Evolutionary conservation across 2,797 vertebrate genomes (phyloP).

Genomic region (Pseudochaenichthys georgianus): DNA sequence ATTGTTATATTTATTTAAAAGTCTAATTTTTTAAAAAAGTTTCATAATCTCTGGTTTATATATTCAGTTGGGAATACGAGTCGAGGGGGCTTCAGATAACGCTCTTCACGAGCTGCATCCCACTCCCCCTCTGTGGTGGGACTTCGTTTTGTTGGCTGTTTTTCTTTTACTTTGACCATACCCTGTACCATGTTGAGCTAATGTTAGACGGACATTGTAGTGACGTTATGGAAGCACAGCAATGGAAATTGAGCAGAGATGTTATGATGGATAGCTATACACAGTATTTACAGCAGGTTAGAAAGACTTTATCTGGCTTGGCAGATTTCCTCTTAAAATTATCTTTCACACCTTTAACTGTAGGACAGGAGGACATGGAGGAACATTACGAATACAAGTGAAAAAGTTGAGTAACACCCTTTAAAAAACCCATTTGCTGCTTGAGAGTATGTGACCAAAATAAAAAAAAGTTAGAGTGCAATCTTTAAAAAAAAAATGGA

Average conservation of each 20-base stretch:
- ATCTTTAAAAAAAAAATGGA: conserved; percentile 43
- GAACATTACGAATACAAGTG: conserved; percentile 72
- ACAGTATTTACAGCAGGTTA: conserved; percentile 81
- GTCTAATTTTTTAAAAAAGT: neutral
- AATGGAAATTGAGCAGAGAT: conserved; percentile 64
- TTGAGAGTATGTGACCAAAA: conserved; percentile 69
- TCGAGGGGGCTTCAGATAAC: conserved; percentile 31
- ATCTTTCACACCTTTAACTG: conserved; percentile 63
- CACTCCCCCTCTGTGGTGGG: conserved; percentile 29
- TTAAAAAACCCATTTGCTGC: conserved; percentile 82
- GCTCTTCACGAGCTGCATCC: conserved; percentile 42
- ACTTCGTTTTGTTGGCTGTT: conserved; percentile 41
- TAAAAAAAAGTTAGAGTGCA: conserved; percentile 45
- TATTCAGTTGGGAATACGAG: conserved; percentile 12
- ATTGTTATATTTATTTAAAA: neutral
- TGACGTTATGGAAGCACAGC: conserved; percentile 76
- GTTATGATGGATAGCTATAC: conserved; percentile 74
- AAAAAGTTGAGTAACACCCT: conserved; percentile 68
- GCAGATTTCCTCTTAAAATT: conserved; percentile 53
- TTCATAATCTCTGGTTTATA: conserved; percentile 15
- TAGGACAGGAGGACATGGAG: conserved; percentile 66
- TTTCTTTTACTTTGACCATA: conserved; percentile 67
- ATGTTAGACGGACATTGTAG: conserved; percentile 58
- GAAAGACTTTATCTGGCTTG: conserved; percentile 58
- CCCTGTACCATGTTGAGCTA: conserved; percentile 62